These are phyloP conservation scores for Crenichthys baileyi DNA, from an alignment of 2,797 vertebrate genomes.

Conservation along the genomic window DNA sequence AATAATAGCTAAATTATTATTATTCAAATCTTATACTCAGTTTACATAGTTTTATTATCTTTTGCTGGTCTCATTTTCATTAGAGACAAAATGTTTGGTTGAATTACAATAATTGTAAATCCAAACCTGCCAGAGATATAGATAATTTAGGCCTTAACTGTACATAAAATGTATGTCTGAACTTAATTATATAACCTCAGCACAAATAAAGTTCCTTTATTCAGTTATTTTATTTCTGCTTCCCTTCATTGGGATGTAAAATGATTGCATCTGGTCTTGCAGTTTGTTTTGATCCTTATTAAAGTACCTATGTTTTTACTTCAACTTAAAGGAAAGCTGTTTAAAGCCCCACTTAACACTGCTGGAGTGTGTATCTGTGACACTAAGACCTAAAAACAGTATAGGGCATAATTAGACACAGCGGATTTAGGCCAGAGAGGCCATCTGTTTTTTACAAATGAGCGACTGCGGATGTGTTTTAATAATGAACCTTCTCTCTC, in stretches of 20 bases:
- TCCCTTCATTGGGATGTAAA: constrained; percentile 40
- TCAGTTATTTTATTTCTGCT: constrained; percentile 32
- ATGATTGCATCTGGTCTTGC: constrained; percentile 37
- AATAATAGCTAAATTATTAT: too few relatives aligned
- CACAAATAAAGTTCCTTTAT: background rate
- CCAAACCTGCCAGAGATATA: background rate
- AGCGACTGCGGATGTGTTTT: constrained; percentile 65
- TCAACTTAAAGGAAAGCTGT: constrained; percentile 67
- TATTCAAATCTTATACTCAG: too few relatives aligned
- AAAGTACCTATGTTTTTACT: constrained; percentile 61
- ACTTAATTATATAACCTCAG: constrained; percentile 39
- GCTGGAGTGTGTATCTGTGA: constrained; percentile 65
- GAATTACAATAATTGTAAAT: background rate
- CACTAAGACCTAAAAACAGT: constrained; percentile 70
- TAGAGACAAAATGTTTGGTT: too few relatives aligned
- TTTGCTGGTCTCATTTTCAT: too few relatives aligned
- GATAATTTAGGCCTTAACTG: background rate
- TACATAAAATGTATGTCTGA: background rate
- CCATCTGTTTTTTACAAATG: constrained; percentile 71
- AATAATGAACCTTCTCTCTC: constrained; percentile 67
- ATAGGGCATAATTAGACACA: constrained; percentile 73
- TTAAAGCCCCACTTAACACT: constrained; percentile 75
- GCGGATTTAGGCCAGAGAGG: constrained; percentile 68
- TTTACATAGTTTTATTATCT: too few relatives aligned
- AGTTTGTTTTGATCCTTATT: constrained; percentile 62